phyloP scores from a whole-genome alignment of 2,797 vertebrate genomes.

The Chelidonichthys spinosus region DNA sequence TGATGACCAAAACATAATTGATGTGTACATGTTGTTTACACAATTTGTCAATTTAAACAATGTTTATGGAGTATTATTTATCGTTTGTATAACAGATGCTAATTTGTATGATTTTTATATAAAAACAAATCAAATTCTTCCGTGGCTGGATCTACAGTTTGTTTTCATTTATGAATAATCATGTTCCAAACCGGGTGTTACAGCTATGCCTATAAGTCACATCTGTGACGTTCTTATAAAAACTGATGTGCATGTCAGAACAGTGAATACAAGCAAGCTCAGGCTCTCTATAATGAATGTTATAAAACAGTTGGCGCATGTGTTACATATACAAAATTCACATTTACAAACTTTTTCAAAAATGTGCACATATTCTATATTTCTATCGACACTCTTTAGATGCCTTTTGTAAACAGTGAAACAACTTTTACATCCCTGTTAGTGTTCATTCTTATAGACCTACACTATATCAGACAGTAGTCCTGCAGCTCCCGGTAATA shows the following conservation, averaged over 20 bases:
- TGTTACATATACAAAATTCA: conserved; percentile 60
- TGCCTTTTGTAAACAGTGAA: conserved; percentile 36
- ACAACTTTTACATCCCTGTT: not conserved
- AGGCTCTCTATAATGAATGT: conserved; percentile 21
- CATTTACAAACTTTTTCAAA: conserved; percentile 37
- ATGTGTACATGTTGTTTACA: conserved; percentile 77
- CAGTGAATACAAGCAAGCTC: conserved; percentile 27
- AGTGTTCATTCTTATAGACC: conserved; percentile 7
- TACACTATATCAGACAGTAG: not conserved
- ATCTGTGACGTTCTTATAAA: conserved; percentile 17
- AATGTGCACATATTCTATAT: conserved; percentile 20
- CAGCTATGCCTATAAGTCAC: not conserved
- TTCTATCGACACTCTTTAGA: conserved; percentile 15
- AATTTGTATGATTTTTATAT: conserved; percentile 84
- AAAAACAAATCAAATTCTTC: conserved; percentile 62
- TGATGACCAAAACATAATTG: conserved; percentile 70
- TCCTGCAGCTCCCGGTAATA: conserved; percentile 5
- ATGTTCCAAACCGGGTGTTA: conserved; percentile 34
- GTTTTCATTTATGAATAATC: conserved; percentile 84
- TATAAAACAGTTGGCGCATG: conserved; percentile 38
- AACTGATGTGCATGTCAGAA: conserved; percentile 12
- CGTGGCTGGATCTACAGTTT: conserved; percentile 73
- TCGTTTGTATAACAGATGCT: conserved; percentile 80
- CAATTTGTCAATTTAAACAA: conserved; percentile 65
- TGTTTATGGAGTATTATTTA: conserved; percentile 76